Conservation (phyloP, 2,113 vertebrate genomes). For the Corynorhinus townsendii region DNA sequence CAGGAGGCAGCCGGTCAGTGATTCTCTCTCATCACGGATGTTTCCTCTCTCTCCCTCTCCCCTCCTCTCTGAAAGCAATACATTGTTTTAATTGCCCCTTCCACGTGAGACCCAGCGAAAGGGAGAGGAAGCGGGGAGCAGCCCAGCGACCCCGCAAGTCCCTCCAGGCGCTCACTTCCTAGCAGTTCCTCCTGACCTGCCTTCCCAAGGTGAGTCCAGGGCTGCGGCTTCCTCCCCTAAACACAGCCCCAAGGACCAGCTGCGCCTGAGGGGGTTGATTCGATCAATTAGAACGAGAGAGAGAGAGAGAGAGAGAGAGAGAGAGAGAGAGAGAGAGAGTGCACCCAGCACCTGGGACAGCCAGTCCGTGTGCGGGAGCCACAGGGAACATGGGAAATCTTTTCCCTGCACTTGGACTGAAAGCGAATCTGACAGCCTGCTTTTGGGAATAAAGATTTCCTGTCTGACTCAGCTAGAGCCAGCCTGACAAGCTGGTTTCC, state of each 20-base stretch:
- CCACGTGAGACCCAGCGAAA: not conserved
- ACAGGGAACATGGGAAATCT: not conserved
- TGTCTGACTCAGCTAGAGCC: slow-evolving; percentile 79
- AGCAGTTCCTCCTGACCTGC: not conserved
- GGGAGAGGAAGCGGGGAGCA: rapidly evolving
- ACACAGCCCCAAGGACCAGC: not conserved
- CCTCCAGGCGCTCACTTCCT: not conserved
- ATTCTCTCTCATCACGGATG: too few species aligned
- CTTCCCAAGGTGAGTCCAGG: not conserved
- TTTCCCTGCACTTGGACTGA: slow-evolving; percentile 55
- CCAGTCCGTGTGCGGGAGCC: not conserved
- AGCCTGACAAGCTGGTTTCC: slow-evolving; percentile 83
- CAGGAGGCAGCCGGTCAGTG: too few species aligned
- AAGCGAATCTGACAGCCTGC: slow-evolving; percentile 78
- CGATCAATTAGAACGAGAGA: not conserved
- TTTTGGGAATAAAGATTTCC: slow-evolving; percentile 84
- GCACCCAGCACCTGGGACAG: not conserved
- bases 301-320: too few species aligned
- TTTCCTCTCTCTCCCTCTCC: too few species aligned
- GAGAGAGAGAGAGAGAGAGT: too few species aligned
- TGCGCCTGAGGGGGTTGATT: rapidly evolving
- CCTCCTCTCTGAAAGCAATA: too few species aligned
- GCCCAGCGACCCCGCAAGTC: rapidly evolving
- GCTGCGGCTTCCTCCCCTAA: not conserved
- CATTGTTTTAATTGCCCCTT: too few species aligned